A percentile compares a stretch with the other conserved stretches of the same genome.
These are phyloP conservation scores for Neopelma chrysocephalum DNA, from an alignment of 2,797 vertebrate genomes.

Conservation along the genomic window DNA sequence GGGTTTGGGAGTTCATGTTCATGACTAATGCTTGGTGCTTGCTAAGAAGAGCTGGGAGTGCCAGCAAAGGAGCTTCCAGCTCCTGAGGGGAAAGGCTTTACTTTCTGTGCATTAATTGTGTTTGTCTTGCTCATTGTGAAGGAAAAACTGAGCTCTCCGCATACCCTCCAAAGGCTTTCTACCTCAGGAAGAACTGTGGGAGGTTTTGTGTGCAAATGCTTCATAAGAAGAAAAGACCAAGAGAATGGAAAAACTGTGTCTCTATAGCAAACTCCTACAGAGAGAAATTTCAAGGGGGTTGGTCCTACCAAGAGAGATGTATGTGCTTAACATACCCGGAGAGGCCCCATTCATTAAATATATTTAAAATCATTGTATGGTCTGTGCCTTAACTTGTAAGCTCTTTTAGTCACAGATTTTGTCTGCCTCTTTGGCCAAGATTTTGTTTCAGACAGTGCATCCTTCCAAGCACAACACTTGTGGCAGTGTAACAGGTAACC, in stretches of 20 bases:
- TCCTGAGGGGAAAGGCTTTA: background rate
- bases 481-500: conserved; percentile 35
- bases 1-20: conserved; percentile 20
- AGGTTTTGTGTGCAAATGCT: conserved; percentile 37
- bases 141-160: conserved; percentile 13
- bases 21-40: conserved; percentile 28
- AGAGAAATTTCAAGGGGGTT: background rate
- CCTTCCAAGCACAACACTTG: conserved; percentile 59
- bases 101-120: conserved; percentile 1
- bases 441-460: conserved; percentile 51
- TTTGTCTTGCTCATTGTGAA: background rate
- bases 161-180: background rate
- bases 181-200: conserved; percentile 31
- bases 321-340: background rate
- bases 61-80: conserved; percentile 25
- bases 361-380: background rate
- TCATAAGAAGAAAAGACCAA: background rate
- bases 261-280: conserved; percentile 3
- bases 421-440: conserved; percentile 54
- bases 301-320: background rate
- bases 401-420: conserved; percentile 38
- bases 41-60: conserved; percentile 19
- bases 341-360: conserved; percentile 24
- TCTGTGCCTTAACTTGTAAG: conserved; percentile 44
- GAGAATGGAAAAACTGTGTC: conserved; percentile 6